A percentile compares a stretch with the other conserved stretches of the same genome.
Evolutionary conservation across 2,888 invertebrate species (phyloP).

Genomic region (Synergus gifuensis): DNA sequence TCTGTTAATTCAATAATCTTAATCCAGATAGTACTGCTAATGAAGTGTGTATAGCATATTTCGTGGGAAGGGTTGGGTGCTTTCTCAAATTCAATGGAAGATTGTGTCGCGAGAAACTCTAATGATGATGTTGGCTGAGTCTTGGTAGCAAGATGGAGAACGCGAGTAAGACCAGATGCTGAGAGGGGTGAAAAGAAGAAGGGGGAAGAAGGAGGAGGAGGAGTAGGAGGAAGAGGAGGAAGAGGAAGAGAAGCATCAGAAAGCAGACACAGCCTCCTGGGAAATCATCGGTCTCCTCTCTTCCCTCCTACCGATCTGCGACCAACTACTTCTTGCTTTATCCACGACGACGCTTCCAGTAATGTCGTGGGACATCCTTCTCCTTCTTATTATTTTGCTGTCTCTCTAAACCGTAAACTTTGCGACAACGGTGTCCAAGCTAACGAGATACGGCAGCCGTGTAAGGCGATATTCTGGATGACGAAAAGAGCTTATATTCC

Average conservation of each 20-base stretch:
- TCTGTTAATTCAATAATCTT: slow-evolving; percentile 53
- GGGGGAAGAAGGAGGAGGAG: not conserved
- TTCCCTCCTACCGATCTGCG: slow-evolving; percentile 33
- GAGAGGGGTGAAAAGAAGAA: slow-evolving; percentile 19
- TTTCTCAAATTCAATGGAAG: slow-evolving; percentile 46
- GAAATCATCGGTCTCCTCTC: slow-evolving; percentile 57
- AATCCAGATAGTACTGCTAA: slow-evolving; percentile 44
- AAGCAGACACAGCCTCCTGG: slow-evolving; percentile 51
- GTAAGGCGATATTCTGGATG: slow-evolving; percentile 52
- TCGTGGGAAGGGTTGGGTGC: slow-evolving; percentile 47
- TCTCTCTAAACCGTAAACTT: slow-evolving; percentile 51
- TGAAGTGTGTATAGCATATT: slow-evolving; percentile 47
- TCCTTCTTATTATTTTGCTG: slow-evolving; percentile 8
- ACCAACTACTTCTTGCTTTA: slow-evolving; percentile 38
- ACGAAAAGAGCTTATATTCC: slow-evolving; percentile 42
- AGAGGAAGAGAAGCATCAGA: slow-evolving; percentile 24
- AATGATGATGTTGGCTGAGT: slow-evolving; percentile 55
- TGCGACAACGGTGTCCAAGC: slow-evolving; percentile 49
- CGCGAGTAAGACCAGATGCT: not conserved
- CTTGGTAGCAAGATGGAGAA: slow-evolving; percentile 49
- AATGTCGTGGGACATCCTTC: slow-evolving; percentile 34
- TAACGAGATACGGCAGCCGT: slow-evolving; percentile 55
- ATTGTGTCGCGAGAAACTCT: slow-evolving; percentile 43
- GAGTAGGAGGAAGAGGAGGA: slow-evolving; percentile 10
- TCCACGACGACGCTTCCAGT: slow-evolving; percentile 33